A percentile compares a stretch with the other conserved stretches of the same genome.
phyloP scores from a whole-genome alignment of 2,888 invertebrate species.

The Teleogryllus oceanicus region DNA sequence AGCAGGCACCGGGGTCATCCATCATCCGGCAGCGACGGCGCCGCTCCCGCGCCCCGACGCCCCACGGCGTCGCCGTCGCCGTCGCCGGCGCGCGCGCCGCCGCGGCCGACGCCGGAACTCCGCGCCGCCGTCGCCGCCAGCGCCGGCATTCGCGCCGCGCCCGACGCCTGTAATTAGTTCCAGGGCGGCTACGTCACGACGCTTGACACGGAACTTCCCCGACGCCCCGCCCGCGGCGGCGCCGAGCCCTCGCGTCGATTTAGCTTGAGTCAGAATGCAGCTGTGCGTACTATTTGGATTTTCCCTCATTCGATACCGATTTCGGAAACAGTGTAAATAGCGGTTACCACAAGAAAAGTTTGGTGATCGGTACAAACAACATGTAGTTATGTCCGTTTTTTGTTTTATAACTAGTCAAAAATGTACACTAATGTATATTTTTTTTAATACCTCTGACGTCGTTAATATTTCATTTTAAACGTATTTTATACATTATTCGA shows the following conservation, averaged over 20 bases:
- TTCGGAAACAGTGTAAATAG: too few species aligned
- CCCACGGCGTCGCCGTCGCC: background rate
- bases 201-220: background rate
- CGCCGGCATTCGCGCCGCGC: background rate
- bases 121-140: conserved; percentile 3
- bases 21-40: background rate
- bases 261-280: too few species aligned
- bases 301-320: too few species aligned
- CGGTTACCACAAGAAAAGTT: too few species aligned
- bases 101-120: background rate
- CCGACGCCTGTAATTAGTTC: conserved; percentile 9
- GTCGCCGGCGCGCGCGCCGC: background rate
- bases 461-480: too few species aligned
- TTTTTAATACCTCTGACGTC: too few species aligned
- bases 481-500: too few species aligned
- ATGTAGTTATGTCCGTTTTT: too few species aligned
- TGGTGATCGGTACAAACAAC: too few species aligned
- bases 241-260: background rate
- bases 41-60: background rate
- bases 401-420: too few species aligned
- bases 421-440: too few species aligned
- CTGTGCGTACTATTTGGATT: too few species aligned
- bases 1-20: conserved; percentile 9
- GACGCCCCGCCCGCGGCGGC: background rate
- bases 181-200: background rate